A percentile compares a stretch with the other conserved stretches of the same genome.
These are phyloP conservation scores for Oegoconia quadripuncta DNA, from an alignment of 2,888 invertebrate species.

Conservation along the genomic window DNA sequence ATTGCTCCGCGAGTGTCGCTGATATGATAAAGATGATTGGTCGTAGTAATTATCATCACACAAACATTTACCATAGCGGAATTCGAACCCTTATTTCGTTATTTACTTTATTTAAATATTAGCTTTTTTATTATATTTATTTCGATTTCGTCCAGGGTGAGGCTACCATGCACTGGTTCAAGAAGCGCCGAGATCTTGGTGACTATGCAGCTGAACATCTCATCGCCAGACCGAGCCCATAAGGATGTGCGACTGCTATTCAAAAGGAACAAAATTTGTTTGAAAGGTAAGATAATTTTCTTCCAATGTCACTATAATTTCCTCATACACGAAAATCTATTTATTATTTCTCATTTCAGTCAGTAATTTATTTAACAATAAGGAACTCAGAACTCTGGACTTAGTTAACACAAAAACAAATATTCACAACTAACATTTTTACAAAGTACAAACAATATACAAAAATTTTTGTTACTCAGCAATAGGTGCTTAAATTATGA, in stretches of 20 bases:
- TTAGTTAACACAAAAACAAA: too few species aligned
- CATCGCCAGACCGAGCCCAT: constrained; percentile 83
- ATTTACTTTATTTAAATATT: background rate
- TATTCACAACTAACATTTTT: too few species aligned
- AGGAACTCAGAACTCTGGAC: too few species aligned
- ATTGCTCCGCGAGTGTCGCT: too few species aligned
- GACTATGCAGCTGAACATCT: constrained; percentile 89
- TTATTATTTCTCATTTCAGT: too few species aligned
- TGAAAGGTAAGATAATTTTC: constrained; percentile 83
- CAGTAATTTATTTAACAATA: too few species aligned
- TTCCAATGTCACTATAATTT: background rate
- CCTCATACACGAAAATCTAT: too few species aligned
- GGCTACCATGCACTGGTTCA: constrained; percentile 90
- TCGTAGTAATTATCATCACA: too few species aligned
- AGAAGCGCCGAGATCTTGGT: constrained; percentile 90
- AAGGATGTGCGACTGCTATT: constrained; percentile 87
- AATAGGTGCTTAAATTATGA: too few species aligned
- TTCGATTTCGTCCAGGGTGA: constrained; percentile 73
- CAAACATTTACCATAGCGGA: background rate
- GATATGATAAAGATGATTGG: too few species aligned
- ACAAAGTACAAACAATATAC: too few species aligned
- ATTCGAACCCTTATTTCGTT: background rate
- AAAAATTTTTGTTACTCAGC: too few species aligned
- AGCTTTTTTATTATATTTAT: background rate
- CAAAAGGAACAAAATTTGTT: constrained; percentile 92